A percentile compares a stretch with the other conserved stretches of the same genome.
These are phyloP conservation scores for Drosophila pseudoananassae DNA, from an alignment of 1,140 invertebrate genomes.

Conservation along the genomic window DNA sequence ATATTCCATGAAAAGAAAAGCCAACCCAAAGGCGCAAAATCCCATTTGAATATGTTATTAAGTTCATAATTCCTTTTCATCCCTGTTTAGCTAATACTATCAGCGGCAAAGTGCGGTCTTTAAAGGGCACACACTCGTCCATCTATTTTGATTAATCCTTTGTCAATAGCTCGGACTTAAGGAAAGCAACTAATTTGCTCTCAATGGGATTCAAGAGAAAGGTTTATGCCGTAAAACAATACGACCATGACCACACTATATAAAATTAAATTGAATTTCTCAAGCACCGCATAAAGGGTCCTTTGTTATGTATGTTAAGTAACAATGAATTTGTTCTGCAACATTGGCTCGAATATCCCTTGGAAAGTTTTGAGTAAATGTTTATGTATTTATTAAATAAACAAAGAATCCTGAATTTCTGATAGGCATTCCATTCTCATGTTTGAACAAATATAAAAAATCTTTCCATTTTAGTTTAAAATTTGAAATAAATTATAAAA, in stretches of 20 bases:
- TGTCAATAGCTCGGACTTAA: constrained; percentile 57
- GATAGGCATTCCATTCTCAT: no score
- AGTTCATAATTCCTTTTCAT: constrained; percentile 60
- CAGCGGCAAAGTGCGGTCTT: constrained; percentile 37
- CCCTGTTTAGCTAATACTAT: neutral
- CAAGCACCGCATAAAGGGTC: neutral
- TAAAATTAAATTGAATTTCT: constrained; percentile 65
- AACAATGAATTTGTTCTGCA: neutral
- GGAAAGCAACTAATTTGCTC: constrained; percentile 60
- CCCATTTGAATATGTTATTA: constrained; percentile 68
- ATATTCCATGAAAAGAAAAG: constrained; percentile 11
- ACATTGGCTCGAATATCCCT: neutral
- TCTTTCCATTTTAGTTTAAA: no score
- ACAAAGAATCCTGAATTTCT: no score
- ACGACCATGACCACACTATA: constrained; percentile 30
- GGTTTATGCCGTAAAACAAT: constrained; percentile 45
- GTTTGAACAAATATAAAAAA: no score
- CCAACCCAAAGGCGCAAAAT: constrained; percentile 65
- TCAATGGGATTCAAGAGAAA: constrained; percentile 40
- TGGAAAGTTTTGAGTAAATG: neutral
- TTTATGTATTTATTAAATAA: no score
- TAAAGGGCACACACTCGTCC: constrained; percentile 32
- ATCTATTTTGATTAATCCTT: constrained; percentile 68
- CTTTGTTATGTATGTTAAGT: constrained; percentile 6
- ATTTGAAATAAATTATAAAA: no score